Evolutionary conservation across 2,113 vertebrate genomes (phyloP).

Genomic region (Otolemur garnettii): DNA sequence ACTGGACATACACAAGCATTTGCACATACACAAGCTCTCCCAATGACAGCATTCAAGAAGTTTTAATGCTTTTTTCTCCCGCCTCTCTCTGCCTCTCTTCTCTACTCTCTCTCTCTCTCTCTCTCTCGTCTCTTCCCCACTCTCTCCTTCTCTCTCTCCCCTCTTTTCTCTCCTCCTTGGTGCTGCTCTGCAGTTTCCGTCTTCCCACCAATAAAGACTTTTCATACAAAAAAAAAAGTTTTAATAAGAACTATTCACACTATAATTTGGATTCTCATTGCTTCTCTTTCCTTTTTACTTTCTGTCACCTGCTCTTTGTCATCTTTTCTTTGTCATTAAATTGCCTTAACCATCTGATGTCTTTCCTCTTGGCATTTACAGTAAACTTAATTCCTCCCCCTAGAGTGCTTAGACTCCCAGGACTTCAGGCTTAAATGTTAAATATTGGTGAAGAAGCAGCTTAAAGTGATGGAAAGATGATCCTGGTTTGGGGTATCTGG

Average conservation of each 20-base stretch:
- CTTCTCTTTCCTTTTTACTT: conserved; percentile 24
- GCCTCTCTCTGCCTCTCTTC: no score
- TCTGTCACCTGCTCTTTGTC: background rate
- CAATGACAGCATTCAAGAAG: conserved; percentile 51
- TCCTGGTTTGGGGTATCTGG: no score
- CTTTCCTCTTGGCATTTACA: conserved; percentile 56
- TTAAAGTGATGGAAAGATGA: background rate
- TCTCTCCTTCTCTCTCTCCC: no score
- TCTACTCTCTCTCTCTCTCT: no score
- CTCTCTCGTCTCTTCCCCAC: no score
- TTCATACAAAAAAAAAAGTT: background rate
- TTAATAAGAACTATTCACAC: conserved; percentile 54
- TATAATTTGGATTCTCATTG: conserved; percentile 30
- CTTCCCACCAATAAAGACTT: no score
- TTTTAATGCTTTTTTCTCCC: background rate
- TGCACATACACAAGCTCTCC: background rate
- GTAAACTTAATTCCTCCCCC: background rate
- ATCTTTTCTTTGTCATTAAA: background rate
- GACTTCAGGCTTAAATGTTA: background rate
- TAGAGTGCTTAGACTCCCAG: background rate
- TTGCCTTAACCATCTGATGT: background rate
- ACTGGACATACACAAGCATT: background rate
- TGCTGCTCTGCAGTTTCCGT: no score
- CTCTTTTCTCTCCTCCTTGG: no score
- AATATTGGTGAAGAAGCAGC: background rate